Evolutionary conservation across 92 coral and sea anemone genomes (phyloP).

Genomic region (Pocillopora grandis): DNA sequence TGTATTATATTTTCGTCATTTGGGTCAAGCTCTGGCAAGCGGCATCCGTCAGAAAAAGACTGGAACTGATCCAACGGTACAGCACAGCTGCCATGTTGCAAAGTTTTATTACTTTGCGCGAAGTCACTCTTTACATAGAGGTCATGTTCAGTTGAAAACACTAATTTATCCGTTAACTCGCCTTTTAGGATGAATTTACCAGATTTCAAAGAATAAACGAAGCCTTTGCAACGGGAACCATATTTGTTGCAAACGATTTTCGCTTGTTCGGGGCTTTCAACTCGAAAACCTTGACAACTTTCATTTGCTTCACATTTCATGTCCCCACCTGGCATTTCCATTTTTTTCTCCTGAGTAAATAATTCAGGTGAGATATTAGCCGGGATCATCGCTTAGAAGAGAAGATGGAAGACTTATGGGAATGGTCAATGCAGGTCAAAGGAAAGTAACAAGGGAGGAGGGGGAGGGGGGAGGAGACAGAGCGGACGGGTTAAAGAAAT

Average conservation of each 20-base stretch:
- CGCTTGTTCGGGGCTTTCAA: conserved; percentile 55
- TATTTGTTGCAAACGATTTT: conserved; percentile 57
- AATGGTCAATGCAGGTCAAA: no score
- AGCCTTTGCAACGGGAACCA: conserved; percentile 73
- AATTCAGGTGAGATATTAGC: background rate
- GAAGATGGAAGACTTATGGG: background rate
- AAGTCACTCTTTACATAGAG: conserved; percentile 67
- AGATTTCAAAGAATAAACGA: conserved; percentile 55
- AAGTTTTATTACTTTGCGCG: background rate
- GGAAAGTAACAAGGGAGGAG: no score
- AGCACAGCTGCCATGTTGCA: conserved; percentile 63
- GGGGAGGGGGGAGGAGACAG: no score
- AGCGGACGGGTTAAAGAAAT: no score
- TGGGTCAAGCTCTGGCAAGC: conserved; percentile 82
- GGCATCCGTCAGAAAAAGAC: conserved; percentile 55
- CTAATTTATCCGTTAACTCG: conserved; percentile 49
- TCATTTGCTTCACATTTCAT: conserved; percentile 51
- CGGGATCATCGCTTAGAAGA: background rate
- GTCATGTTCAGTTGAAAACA: conserved; percentile 37
- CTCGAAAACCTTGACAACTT: conserved; percentile 38
- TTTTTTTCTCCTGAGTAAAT: conserved; percentile 27
- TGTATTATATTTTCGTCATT: conserved; percentile 68
- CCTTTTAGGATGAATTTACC: conserved; percentile 60
- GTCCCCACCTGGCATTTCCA: conserved; percentile 67
- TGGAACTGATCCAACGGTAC: conserved; percentile 47